Evolutionary conservation across 2,797 vertebrate species (phyloP).

Genomic region (Nasua narica): DNA sequence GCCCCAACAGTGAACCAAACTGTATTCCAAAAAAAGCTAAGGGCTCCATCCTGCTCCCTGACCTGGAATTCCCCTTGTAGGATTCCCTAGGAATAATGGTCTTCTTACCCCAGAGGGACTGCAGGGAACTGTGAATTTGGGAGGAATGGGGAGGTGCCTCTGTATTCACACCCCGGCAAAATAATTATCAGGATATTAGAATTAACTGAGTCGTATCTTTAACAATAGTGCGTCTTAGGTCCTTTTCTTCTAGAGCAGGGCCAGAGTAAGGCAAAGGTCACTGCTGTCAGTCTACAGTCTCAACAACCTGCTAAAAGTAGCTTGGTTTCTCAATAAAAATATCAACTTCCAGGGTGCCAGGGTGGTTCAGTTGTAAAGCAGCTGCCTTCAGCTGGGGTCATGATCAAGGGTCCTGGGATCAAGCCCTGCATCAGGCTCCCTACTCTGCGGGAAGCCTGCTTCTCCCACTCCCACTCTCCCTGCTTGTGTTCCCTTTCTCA

Average conservation of each 20-base stretch:
- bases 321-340: background rate
- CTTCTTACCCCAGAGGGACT: background rate
- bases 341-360: too few species aligned
- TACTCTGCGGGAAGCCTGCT: too few species aligned
- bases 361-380: too few species aligned
- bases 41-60: background rate
- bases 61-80: background rate
- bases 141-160: background rate
- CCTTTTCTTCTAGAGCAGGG: background rate
- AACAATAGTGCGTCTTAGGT: background rate
- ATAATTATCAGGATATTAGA: background rate
- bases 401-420: too few species aligned
- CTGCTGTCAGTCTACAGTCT: background rate
- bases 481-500: too few species aligned
- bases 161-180: conserved; percentile 26
- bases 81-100: conserved; percentile 30
- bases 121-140: background rate
- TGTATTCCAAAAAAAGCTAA: background rate
- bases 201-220: conserved; percentile 8
- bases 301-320: background rate
- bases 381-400: too few species aligned
- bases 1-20: background rate
- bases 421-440: too few species aligned
- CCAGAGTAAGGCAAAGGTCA: background rate
- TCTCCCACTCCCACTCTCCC: too few species aligned